Conservation (phyloP, 2,888 invertebrate genomes). For the Yponomeuta malinellus region DNA sequence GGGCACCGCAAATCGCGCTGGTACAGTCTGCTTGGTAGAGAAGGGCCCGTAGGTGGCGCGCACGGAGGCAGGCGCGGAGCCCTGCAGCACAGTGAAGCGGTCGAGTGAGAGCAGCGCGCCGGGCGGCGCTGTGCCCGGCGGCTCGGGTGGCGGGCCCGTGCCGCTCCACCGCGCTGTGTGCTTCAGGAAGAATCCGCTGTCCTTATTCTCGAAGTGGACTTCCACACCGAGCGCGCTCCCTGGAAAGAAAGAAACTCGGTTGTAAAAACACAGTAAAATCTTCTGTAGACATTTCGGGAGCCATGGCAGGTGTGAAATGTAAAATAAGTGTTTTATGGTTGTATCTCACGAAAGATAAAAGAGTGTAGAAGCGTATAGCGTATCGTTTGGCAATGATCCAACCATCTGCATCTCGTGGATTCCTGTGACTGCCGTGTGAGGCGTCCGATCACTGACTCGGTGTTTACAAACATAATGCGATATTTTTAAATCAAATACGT, state of each 20-base stretch:
- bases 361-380: constrained; percentile 46
- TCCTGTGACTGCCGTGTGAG: constrained; percentile 37
- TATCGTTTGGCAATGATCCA: constrained; percentile 55
- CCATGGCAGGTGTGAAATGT: constrained; percentile 48
- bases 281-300: constrained; percentile 25
- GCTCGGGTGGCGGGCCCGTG: constrained; percentile 63
- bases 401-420: constrained; percentile 33
- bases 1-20: constrained; percentile 90
- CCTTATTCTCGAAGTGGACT: constrained; percentile 94
- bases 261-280: constrained; percentile 35
- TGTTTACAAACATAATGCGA: constrained; percentile 51
- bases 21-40: constrained; percentile 95
- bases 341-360: constrained; percentile 53
- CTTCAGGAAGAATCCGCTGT: constrained; percentile 92
- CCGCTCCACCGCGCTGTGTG: constrained; percentile 85
- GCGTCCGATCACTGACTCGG: constrained; percentile 39
- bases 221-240: constrained; percentile 84
- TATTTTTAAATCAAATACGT: constrained; percentile 28
- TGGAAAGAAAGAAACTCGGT: constrained; percentile 62
- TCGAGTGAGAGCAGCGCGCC: constrained; percentile 88
- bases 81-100: constrained; percentile 93
- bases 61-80: constrained; percentile 92
- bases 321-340: constrained; percentile 55
- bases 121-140: constrained; percentile 67
- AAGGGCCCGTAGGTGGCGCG: constrained; percentile 96